Base-by-base conservation (phyloP, 1,140 invertebrate genomes). In the Drosophila parvula region DNA sequence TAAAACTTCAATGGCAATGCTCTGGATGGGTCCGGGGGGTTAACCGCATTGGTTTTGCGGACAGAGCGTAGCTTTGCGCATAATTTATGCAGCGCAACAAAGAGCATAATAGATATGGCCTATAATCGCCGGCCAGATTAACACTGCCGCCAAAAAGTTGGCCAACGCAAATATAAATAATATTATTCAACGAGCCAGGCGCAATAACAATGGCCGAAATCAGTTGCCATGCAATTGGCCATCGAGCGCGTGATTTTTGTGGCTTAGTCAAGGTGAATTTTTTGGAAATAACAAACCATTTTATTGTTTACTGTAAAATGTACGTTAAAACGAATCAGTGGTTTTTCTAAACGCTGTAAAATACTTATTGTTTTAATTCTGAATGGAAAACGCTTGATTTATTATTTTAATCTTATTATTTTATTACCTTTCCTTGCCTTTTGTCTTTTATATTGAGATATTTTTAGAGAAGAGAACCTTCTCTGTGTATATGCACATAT, bases 71-170 rank as follows among this genome's bases (percentile, higher is more conserved):
- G 78, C 79, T 76, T 82, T 78, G 60, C 69, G 65, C 74, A 79
- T 85, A 78, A 85, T 85, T 85, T 85, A 85, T 85, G 68, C 76
- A 67, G 43, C 61, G 48, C 41, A 45, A 83, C 80, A 83, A 79
- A 79, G 64, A 79, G 80, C 80, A 83, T 83, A 71, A 75, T 78
- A 51, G 63, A 85, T 83, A 62, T 47, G 71, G 68, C 74, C 65
- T 47, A 79, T 83, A 79, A 82, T 82, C 77, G 64, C 47, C 34
- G 27, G 28, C 62, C 74, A 69, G 81, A 81, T 74, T 80, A 77
- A 74, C 62, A 85, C 55, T 73, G 53, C 9, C 32, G 41, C 22
- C 60, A 44, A 73, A 80, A 84, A 77, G 67, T 76, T 47, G 16
- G 44, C 51, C 14, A 7, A 65, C 50, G 30, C 51, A 48, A 67